Percentiles rank a stretch among this genome's conserved stretches.
These are phyloP conservation scores for Tenebrosternarchus preto DNA, from an alignment of 2,113 vertebrate genomes.

Conservation along the genomic window DNA sequence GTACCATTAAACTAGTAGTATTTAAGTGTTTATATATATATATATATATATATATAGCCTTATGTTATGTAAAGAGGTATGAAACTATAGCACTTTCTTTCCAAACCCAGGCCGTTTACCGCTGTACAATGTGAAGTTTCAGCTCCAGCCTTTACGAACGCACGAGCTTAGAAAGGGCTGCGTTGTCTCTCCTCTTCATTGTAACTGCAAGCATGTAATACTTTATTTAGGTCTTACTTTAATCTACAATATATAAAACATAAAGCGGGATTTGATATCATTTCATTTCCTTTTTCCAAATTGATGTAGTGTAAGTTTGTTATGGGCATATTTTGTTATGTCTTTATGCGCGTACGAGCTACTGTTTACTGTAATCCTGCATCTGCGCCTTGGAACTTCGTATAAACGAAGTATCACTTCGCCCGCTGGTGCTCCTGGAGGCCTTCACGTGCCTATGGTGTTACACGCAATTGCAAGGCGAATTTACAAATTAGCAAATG, in stretches of 20 bases:
- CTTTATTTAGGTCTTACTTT: no score
- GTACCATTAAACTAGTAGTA: no score
- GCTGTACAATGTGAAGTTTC: background rate
- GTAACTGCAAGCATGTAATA: background rate
- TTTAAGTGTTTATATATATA: no score
- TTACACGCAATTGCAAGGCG: conserved; percentile 53
- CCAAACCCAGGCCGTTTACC: no score
- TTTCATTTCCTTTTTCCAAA: no score
- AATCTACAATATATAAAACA: background rate
- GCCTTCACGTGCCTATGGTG: conserved; percentile 33
- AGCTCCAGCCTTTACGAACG: background rate
- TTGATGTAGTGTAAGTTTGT: background rate
- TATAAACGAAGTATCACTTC: conserved; percentile 8
- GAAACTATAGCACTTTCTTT: no score
- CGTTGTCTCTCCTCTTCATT: background rate
- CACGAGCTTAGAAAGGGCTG: background rate
- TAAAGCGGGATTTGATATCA: background rate
- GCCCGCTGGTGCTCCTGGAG: conserved; percentile 22
- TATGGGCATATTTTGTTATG: background rate
- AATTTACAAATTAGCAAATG: conserved; percentile 55
- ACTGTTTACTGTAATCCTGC: background rate
- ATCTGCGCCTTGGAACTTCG: background rate
- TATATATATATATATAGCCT: no score
- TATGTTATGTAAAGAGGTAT: no score
- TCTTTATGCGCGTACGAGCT: background rate